Percentiles rank a stretch among this genome's conserved stretches.
Conservation (phyloP, 1,140 invertebrate species). For the Parasteatoda tepidariorum region DNA sequence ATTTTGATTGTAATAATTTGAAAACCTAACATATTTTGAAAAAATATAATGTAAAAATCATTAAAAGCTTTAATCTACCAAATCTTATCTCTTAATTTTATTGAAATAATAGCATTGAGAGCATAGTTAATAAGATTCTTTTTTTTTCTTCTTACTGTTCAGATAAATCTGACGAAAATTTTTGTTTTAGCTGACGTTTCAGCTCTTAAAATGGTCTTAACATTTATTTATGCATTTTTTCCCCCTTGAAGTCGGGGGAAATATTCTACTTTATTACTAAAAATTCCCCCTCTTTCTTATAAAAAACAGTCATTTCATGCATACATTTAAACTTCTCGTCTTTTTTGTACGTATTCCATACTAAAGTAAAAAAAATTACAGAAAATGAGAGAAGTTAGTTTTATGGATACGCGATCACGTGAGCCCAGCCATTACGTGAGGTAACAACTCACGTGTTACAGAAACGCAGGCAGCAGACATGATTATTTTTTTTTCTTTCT, state of each 20-base stretch:
- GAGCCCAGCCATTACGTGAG: slow-evolving; percentile 17
- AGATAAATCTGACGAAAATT: background rate
- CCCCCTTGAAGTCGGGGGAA: background rate
- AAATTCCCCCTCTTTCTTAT: background rate
- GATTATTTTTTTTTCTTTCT: slow-evolving; percentile 10
- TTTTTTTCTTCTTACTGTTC: background rate
- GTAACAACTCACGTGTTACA: slow-evolving; percentile 5
- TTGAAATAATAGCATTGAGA: background rate
- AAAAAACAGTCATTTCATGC: slow-evolving; percentile 21
- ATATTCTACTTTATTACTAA: slow-evolving; percentile 21
- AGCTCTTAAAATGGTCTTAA: background rate
- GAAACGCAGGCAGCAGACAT: background rate
- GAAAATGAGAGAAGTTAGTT: slow-evolving; percentile 5
- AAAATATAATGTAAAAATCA: too few species aligned
- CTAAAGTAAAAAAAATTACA: background rate
- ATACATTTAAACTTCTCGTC: slow-evolving; percentile 27
- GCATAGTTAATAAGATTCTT: background rate
- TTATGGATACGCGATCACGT: slow-evolving; percentile 23
- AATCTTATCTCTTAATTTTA: background rate
- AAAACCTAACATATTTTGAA: too few species aligned
- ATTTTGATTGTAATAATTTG: too few species aligned
- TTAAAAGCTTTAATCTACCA: too few species aligned
- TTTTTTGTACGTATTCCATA: background rate
- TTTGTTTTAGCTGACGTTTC: background rate
- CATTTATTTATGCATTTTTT: background rate